phyloP scores from a whole-genome alignment of 2,797 vertebrate genomes.

The Sebastes trivittatus region DNA sequence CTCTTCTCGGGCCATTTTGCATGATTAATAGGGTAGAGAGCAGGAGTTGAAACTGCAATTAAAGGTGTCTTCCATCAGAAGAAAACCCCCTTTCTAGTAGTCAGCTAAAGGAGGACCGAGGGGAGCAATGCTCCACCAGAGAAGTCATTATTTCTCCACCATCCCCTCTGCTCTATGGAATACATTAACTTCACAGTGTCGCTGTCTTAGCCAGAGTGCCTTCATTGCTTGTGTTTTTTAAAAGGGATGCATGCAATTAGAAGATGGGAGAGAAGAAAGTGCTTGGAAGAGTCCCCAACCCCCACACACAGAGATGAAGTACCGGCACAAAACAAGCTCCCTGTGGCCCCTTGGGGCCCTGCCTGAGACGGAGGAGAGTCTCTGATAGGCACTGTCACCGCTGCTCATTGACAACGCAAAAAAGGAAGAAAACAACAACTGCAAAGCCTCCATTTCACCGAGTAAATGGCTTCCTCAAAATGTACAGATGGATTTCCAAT shows the following conservation, averaged over 20 bases:
- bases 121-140: constrained; percentile 67
- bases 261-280: constrained; percentile 85
- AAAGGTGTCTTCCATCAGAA: constrained; percentile 71
- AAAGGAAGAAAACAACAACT: constrained; percentile 52
- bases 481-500: constrained; percentile 63
- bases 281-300: constrained; percentile 74
- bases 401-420: constrained; percentile 56
- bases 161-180: constrained; percentile 72
- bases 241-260: constrained; percentile 87
- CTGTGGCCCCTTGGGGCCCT: constrained; percentile 59
- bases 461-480: constrained; percentile 60
- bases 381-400: constrained; percentile 56
- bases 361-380: constrained; percentile 54
- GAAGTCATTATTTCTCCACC: constrained; percentile 73
- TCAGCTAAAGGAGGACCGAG: constrained; percentile 66
- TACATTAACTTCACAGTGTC: constrained; percentile 76
- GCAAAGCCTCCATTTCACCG: constrained; percentile 38
- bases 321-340: constrained; percentile 70
- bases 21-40: constrained; percentile 67
- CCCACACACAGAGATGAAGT: constrained; percentile 71
- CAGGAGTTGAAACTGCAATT: constrained; percentile 73
- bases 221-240: constrained; percentile 75
- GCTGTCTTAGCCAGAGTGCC: constrained; percentile 78
- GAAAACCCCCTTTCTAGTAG: constrained; percentile 58
- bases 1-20: constrained; percentile 56